Evolutionary conservation across 2,888 invertebrate genomes (phyloP).

Genomic region (Ditula angustiorana): DNA sequence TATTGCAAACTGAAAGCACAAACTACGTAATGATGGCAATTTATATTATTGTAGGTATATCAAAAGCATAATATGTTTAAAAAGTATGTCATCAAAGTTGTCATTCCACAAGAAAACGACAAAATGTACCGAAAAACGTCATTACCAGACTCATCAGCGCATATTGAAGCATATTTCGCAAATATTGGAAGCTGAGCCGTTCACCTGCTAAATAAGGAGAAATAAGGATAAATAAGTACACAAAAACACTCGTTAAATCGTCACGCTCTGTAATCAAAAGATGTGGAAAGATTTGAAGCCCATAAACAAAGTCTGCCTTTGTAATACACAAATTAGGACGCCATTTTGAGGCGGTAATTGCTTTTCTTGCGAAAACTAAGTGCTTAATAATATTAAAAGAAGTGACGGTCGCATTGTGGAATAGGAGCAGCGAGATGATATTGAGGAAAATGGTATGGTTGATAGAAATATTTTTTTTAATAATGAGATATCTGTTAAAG

Average conservation of each 20-base stretch:
- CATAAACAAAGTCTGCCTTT: slow-evolving; percentile 34
- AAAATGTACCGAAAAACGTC: slow-evolving; percentile 2
- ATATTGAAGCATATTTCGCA: slow-evolving; percentile 8
- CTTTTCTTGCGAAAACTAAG: slow-evolving; percentile 38
- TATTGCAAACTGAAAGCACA: too few species aligned
- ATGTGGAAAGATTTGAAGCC: slow-evolving; percentile 50
- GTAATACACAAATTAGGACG: slow-evolving; percentile 45
- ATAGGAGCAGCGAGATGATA: slow-evolving; percentile 12
- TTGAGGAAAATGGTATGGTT: slow-evolving; percentile 1
- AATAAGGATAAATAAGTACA: slow-evolving; percentile 37
- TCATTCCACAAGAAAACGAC: not conserved
- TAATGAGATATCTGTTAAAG: not conserved
- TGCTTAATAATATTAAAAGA: slow-evolving; percentile 33
- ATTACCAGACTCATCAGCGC: slow-evolving; percentile 16
- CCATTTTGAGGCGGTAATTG: slow-evolving; percentile 41
- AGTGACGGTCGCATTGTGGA: slow-evolving; percentile 14
- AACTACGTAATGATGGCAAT: too few species aligned
- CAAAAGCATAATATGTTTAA: too few species aligned
- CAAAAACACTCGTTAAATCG: slow-evolving; percentile 59
- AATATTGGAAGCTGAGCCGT: slow-evolving; percentile 1
- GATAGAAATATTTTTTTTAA: slow-evolving; percentile 6
- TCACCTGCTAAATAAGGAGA: slow-evolving; percentile 25
- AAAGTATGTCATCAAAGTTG: not conserved
- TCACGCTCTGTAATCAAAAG: slow-evolving; percentile 58
- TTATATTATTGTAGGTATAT: too few species aligned